phyloP scores from a whole-genome alignment of 2,797 vertebrate species.

The Dromococcyx pavoninus region DNA sequence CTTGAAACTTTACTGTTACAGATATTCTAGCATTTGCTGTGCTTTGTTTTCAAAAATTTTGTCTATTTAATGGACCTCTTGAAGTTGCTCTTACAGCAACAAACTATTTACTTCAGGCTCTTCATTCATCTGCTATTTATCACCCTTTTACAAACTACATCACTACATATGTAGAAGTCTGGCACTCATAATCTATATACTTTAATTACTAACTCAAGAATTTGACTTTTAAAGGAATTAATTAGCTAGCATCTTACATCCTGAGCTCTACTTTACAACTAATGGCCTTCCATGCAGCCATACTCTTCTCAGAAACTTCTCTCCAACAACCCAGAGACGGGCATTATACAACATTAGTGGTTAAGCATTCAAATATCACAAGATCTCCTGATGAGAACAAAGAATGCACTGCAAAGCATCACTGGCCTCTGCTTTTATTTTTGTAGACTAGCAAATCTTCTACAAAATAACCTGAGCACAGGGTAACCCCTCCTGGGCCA shows the following conservation, averaged over 20 bases:
- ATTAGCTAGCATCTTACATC: not conserved
- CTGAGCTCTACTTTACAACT: not conserved
- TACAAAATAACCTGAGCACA: not conserved
- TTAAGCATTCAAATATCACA: not conserved
- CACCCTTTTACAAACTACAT: not conserved
- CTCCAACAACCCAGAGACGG: not conserved
- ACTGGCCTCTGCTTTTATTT: not conserved
- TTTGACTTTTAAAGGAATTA: not conserved
- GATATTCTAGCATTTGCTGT: not conserved
- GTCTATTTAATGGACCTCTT: not conserved
- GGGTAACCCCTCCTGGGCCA: not conserved
- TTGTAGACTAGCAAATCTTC: not conserved
- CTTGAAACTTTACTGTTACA: not conserved
- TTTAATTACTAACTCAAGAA: not conserved
- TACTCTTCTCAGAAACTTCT: not conserved
- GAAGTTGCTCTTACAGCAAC: not conserved
- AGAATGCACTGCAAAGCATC: not conserved
- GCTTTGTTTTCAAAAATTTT: not conserved
- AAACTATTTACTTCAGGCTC: not conserved
- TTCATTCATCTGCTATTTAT: not conserved
- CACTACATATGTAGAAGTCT: not conserved
- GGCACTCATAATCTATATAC: not conserved
- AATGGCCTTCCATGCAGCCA: not conserved
- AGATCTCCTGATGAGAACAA: not conserved
- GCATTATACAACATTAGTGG: fast-evolving